Evolutionary conservation across 2,113 vertebrate species (phyloP).

Genomic region (Sinocyclocheilus anshuiensis): DNA sequence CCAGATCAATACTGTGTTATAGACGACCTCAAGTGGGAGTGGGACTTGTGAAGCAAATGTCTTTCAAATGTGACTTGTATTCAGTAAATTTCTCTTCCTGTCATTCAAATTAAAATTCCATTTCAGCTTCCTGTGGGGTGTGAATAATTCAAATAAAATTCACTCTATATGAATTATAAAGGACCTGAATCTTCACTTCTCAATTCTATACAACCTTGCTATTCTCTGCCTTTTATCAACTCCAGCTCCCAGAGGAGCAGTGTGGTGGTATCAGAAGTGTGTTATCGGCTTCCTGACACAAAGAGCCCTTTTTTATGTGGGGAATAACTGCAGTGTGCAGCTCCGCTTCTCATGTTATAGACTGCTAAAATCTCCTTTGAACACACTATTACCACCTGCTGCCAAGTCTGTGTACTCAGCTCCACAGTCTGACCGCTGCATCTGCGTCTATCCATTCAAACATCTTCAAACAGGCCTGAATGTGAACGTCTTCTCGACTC

Average conservation of each 20-base stretch:
- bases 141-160: background rate
- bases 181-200: background rate
- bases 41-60: conserved; percentile 35
- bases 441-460: background rate
- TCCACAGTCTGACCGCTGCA: background rate
- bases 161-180: background rate
- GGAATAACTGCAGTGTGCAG: background rate
- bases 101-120: background rate
- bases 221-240: background rate
- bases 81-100: background rate
- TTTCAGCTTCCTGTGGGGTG: background rate
- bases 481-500: conserved; percentile 4
- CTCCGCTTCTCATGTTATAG: background rate
- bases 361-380: conserved; percentile 13
- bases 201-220: background rate
- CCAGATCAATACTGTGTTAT: conserved; percentile 41
- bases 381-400: conserved; percentile 28
- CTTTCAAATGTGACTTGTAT: conserved; percentile 14
- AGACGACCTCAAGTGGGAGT: conserved; percentile 30
- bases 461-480: conserved; percentile 8
- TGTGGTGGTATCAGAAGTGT: background rate
- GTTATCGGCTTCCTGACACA: conserved; percentile 20
- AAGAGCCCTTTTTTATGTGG: conserved; percentile 1
- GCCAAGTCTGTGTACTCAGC: conserved; percentile 3
- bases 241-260: conserved; percentile 9